A percentile compares a stretch with the other conserved stretches of the same genome.
These are phyloP conservation scores for Coregonus ussuriensis DNA, from an alignment of 2,797 vertebrate genomes.

Conservation along the genomic window DNA sequence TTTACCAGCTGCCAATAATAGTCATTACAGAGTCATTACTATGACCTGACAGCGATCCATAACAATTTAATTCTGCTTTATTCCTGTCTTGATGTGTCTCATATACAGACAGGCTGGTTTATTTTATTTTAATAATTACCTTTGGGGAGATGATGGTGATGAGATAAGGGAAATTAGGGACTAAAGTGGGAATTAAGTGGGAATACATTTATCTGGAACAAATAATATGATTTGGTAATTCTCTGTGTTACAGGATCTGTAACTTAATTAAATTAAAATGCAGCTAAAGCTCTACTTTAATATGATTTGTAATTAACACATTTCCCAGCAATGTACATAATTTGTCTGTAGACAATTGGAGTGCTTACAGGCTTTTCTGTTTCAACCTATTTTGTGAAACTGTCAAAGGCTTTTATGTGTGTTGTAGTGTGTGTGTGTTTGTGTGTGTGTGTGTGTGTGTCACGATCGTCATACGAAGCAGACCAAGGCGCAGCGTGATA, in stretches of 20 bases:
- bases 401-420: neutral
- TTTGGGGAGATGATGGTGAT: slow-evolving; percentile 39
- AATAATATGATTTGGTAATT: slow-evolving; percentile 61
- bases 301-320: slow-evolving; percentile 63
- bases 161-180: slow-evolving; percentile 63
- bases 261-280: slow-evolving; percentile 66
- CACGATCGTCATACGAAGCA: no score
- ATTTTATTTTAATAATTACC: slow-evolving; percentile 25
- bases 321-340: slow-evolving; percentile 42
- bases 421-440: neutral
- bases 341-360: slow-evolving; percentile 51
- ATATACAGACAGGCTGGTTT: slow-evolving; percentile 17
- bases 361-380: slow-evolving; percentile 47
- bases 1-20: slow-evolving; percentile 2
- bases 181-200: slow-evolving; percentile 53
- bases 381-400: slow-evolving; percentile 15
- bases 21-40: slow-evolving; percentile 24
- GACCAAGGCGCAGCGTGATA: no score
- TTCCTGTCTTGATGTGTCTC: slow-evolving; percentile 25
- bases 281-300: slow-evolving; percentile 59
- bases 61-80: slow-evolving; percentile 14
- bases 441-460: slow-evolving; percentile 2
- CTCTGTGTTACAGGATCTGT: slow-evolving; percentile 60
- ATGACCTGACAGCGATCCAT: slow-evolving; percentile 15
- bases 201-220: slow-evolving; percentile 66